These are phyloP conservation scores for Kryphioiulus occultus DNA, from an alignment of 2,888 invertebrate genomes.

Conservation along the genomic window DNA sequence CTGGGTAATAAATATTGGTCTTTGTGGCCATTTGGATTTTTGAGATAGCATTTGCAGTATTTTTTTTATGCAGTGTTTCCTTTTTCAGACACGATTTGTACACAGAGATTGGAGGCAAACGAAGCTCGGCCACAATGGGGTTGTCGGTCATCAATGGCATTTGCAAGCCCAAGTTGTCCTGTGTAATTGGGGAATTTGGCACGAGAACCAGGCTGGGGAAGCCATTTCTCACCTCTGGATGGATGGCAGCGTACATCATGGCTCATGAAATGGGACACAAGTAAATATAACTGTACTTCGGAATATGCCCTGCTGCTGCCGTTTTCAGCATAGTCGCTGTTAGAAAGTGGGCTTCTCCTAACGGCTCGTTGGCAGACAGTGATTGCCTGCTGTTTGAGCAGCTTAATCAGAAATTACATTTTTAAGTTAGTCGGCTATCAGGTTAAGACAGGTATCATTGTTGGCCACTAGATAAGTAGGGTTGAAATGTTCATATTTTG, in stretches of 20 bases:
- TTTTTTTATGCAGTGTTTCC: background rate
- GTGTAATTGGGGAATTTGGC: slow-evolving; percentile 81
- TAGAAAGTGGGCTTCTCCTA: no score
- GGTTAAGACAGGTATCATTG: no score
- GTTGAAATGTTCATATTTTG: no score
- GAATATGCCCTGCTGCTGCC: no score
- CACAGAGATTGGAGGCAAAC: slow-evolving; percentile 73
- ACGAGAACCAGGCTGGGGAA: slow-evolving; percentile 75
- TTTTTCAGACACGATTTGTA: slow-evolving; percentile 71
- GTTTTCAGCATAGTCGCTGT: no score
- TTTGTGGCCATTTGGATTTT: no score
- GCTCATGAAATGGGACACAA: slow-evolving; percentile 85
- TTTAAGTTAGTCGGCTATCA: background rate
- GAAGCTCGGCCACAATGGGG: slow-evolving; percentile 80
- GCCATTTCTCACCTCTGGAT: slow-evolving; percentile 84
- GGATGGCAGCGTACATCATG: slow-evolving; percentile 80
- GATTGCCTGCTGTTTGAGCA: no score
- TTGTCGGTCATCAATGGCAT: slow-evolving; percentile 67
- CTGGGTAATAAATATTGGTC: slow-evolving; percentile 68
- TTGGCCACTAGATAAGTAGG: no score
- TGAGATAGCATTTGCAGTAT: background rate
- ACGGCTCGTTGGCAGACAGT: no score
- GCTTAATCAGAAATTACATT: no score
- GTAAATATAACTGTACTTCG: no score
- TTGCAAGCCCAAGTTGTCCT: slow-evolving; percentile 75